Base-by-base conservation (phyloP, 2,797 vertebrate species). In the Limnodromus scolopaceus region DNA sequence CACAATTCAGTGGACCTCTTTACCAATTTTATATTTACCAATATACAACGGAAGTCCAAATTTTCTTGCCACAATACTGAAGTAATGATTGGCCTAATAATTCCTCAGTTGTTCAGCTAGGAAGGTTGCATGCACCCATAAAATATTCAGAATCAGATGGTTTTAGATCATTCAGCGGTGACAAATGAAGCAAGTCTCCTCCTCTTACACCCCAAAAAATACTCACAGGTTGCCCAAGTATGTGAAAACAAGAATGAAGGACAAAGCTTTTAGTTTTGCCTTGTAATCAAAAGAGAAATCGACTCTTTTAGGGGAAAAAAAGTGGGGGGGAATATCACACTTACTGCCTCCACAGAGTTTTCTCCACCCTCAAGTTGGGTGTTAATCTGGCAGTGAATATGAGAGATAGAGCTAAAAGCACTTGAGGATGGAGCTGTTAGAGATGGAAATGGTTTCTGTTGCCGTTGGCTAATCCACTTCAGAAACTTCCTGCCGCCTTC, bases 191-290 rank as follows among this genome's bases (percentile, higher is more conserved):
- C 1, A 71, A 28, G 1, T 36, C 3, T 25, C 5, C 5, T 8
- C 23, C 38, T 19, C 20, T 66, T 68, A 8, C 1, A 2, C 18
- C 4, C 2, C 1, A 10, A n/a, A 81, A n/a, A 55, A 13, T 1
- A 9, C 16, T 46, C 24, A 66, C 3, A 36, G 1, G 2, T 43
- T 84, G 9, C 4, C 12, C 13, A 2, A 11, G 3, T 57, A 46
- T 43, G 12, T 43, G 54, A 41, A 75, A 80, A 57, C 4, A 71
- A 55, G 30, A 90, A 53, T 1, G 4, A 43, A 64, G 16, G 10
- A 36, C 7, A 38, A 20, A 54, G 12, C 10, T 91, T 81, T 89
- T 34, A 61, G 8, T 20, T 81, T 84, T 87, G 6, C 27, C 16
- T 70, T 66, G 23, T 78, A 89, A 38, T 49, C 46, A 54, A 46